Evolutionary conservation across 2,113 vertebrate genomes (phyloP).

Genomic region (Poecilia latipinna): DNA sequence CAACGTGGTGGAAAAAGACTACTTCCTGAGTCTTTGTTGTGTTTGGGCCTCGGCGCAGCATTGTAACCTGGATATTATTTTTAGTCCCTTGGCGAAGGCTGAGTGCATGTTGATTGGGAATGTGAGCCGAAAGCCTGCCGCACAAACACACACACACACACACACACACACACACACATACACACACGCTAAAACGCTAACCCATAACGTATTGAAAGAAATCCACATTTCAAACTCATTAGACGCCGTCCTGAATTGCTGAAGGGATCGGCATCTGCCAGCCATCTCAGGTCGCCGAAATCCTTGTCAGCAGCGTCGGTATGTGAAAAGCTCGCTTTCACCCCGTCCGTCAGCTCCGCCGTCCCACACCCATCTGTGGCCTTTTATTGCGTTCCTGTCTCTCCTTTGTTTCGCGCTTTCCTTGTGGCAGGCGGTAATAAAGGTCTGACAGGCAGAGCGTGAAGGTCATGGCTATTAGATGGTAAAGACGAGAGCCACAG

Average conservation of each 20-base stretch:
- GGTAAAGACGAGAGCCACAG: constrained; percentile 75
- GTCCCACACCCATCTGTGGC: constrained; percentile 69
- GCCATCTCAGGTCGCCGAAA: constrained; percentile 56
- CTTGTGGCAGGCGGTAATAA: constrained; percentile 71
- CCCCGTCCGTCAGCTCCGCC: constrained; percentile 62
- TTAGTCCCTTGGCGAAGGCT: constrained; percentile 68
- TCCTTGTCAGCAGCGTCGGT: constrained; percentile 51
- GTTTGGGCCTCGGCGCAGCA: constrained; percentile 69
- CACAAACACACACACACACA: not conserved
- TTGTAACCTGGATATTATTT: constrained; percentile 81
- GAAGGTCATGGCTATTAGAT: constrained; percentile 80
- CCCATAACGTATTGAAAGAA: not conserved
- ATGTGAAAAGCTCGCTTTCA: constrained; percentile 69
- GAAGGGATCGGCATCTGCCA: constrained; percentile 39
- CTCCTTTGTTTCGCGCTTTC: constrained; percentile 40
- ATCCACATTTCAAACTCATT: constrained; percentile 12
- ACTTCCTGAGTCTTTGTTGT: constrained; percentile 74
- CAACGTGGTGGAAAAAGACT: constrained; percentile 56
- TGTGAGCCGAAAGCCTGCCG: constrained; percentile 54
- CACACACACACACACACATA: not conserved
- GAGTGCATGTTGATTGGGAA: constrained; percentile 66
- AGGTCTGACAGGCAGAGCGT: constrained; percentile 75
- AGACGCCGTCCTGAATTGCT: constrained; percentile 19
- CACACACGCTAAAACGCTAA: constrained; percentile 10
- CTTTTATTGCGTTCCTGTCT: constrained; percentile 67